phyloP scores from a whole-genome alignment of 2,888 invertebrate species.

The Chaitophorus viminalis region DNA sequence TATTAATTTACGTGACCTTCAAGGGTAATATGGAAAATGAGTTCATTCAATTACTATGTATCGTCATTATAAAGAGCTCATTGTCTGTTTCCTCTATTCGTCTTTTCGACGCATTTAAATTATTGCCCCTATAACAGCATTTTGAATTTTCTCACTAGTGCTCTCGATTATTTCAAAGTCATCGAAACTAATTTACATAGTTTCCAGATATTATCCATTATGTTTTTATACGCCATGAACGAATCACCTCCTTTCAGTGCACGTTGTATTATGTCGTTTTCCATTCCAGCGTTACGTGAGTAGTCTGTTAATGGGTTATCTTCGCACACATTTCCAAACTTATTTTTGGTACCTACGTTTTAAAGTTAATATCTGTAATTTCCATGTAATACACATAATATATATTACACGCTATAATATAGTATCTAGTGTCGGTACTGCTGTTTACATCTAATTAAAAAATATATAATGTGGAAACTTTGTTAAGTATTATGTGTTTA shows the following conservation, averaged over 20 bases:
- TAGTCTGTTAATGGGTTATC: slow-evolving; percentile 12
- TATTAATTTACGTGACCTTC: too few species aligned
- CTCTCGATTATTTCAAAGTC: background rate
- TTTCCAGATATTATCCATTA: background rate
- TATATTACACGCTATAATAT: too few species aligned
- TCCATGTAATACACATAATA: background rate
- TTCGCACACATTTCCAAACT: background rate
- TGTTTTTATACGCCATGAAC: background rate
- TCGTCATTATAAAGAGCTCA: too few species aligned
- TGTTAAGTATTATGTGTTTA: too few species aligned
- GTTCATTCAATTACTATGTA: too few species aligned
- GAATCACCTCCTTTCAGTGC: background rate
- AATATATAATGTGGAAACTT: too few species aligned
- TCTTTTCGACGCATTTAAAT: too few species aligned
- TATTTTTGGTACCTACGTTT: background rate
- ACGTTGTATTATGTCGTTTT: slow-evolving; percentile 6
- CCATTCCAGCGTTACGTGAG: background rate
- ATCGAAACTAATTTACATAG: background rate
- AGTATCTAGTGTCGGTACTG: too few species aligned
- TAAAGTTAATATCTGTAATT: background rate
- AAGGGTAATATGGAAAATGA: too few species aligned
- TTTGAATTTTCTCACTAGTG: background rate
- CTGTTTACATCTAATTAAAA: too few species aligned
- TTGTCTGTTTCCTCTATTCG: too few species aligned
- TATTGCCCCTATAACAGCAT: too few species aligned